These are phyloP conservation scores for Luscinia luscinia DNA, from an alignment of 2,797 vertebrate genomes.

Conservation along the genomic window DNA sequence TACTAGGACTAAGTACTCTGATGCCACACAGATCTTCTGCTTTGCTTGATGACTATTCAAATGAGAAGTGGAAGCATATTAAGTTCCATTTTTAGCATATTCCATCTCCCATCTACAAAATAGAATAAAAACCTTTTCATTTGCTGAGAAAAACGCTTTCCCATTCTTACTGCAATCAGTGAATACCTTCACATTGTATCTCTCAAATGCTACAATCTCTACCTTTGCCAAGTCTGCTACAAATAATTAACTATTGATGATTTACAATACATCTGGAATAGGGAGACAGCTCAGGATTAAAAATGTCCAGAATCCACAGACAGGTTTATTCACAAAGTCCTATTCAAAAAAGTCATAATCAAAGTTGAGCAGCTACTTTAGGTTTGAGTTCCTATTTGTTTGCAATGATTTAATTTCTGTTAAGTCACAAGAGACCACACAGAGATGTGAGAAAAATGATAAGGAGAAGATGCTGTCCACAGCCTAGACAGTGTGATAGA, in stretches of 20 bases:
- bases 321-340: neutral
- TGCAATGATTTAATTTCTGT: neutral
- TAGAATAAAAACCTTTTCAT: neutral
- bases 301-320: neutral
- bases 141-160: neutral
- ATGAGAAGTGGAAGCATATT: neutral
- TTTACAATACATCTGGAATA: neutral
- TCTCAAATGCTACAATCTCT: neutral
- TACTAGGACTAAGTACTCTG: neutral
- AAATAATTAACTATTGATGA: neutral
- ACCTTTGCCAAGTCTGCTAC: neutral
- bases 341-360: neutral
- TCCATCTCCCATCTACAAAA: neutral
- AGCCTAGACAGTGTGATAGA: neutral
- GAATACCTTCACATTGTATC: neutral
- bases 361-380: neutral
- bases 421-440: neutral
- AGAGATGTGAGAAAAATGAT: neutral
- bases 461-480: neutral
- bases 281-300: neutral
- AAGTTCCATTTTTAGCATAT: slow-evolving; percentile 5
- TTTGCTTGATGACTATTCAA: slow-evolving; percentile 24
- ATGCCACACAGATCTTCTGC: neutral
- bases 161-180: neutral
- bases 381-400: neutral